Percentiles rank a stretch among this genome's conserved stretches.
phyloP scores from a whole-genome alignment of 2,113 vertebrate genomes.

The Ploceus nigricollis region DNA sequence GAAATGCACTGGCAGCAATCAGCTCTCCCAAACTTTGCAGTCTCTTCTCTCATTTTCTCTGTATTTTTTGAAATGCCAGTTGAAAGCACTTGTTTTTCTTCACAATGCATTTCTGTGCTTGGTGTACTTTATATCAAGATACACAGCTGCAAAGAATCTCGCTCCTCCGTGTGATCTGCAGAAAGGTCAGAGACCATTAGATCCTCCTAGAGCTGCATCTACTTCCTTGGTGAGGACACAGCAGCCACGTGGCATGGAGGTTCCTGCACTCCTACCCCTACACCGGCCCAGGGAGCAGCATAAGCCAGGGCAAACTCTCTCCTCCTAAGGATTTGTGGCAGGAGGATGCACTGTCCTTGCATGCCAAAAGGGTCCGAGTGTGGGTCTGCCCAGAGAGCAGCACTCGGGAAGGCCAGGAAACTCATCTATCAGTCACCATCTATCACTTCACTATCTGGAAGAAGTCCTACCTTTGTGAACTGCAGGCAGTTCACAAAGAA shows the following conservation, averaged over 20 bases:
- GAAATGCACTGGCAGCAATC: background rate
- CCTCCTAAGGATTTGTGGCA: background rate
- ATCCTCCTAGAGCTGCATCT: background rate
- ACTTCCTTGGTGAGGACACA: fast-evolving
- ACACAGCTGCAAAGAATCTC: background rate
- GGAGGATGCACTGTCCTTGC: background rate
- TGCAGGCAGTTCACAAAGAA: background rate
- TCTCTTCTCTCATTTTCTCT: background rate
- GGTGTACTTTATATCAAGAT: background rate
- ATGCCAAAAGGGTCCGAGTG: fast-evolving
- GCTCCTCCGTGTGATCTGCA: background rate
- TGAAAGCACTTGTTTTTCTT: background rate
- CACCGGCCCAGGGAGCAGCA: background rate
- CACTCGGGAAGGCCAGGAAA: background rate
- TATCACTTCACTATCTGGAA: background rate
- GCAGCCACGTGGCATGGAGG: fast-evolving
- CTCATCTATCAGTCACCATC: background rate
- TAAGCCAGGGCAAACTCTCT: background rate
- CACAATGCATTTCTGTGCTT: background rate
- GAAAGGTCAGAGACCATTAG: background rate
- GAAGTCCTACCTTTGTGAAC: background rate
- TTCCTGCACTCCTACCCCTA: background rate
- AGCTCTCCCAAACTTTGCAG: background rate
- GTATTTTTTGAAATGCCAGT: background rate
- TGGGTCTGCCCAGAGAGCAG: background rate